Evolutionary conservation across 2,113 vertebrate genomes (phyloP).

Genomic region (Isichthys henryi): DNA sequence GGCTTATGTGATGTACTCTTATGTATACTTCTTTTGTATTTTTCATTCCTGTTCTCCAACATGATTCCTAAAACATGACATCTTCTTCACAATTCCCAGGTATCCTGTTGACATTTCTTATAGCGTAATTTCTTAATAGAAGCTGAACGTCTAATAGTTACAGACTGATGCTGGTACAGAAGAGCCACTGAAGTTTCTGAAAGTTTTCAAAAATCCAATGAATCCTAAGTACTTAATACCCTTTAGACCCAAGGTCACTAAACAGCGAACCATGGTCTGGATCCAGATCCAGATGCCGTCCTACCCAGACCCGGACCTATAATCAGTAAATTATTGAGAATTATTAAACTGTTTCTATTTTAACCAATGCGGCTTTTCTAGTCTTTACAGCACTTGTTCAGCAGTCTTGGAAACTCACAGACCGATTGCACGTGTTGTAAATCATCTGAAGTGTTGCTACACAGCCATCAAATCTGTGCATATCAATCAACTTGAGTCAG

Average conservation of each 20-base stretch:
- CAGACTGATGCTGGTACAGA: no score
- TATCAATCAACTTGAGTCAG: not conserved
- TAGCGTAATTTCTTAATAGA: no score
- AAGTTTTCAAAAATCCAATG: no score
- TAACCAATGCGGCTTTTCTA: not conserved
- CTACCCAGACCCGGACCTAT: not conserved
- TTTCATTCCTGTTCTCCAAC: no score
- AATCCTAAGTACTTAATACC: no score
- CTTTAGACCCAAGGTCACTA: not conserved
- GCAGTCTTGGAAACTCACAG: not conserved
- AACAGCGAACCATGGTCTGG: constrained; percentile 2
- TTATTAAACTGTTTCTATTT: constrained; percentile 12
- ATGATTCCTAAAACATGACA: no score
- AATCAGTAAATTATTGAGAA: not conserved
- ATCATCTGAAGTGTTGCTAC: not conserved
- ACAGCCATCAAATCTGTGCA: not conserved
- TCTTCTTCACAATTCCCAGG: no score
- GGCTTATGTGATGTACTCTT: no score
- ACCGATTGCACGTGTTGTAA: not conserved
- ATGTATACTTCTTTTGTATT: no score
- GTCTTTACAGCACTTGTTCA: constrained; percentile 6
- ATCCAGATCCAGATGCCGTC: not conserved
- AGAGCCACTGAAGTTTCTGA: no score
- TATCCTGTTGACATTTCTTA: no score
- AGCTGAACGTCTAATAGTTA: no score